Evolutionary conservation across 2,113 vertebrate genomes (phyloP), one percentile per base, ranked within the genome.

Genomic region (Platysternon megacephalum): DNA sequence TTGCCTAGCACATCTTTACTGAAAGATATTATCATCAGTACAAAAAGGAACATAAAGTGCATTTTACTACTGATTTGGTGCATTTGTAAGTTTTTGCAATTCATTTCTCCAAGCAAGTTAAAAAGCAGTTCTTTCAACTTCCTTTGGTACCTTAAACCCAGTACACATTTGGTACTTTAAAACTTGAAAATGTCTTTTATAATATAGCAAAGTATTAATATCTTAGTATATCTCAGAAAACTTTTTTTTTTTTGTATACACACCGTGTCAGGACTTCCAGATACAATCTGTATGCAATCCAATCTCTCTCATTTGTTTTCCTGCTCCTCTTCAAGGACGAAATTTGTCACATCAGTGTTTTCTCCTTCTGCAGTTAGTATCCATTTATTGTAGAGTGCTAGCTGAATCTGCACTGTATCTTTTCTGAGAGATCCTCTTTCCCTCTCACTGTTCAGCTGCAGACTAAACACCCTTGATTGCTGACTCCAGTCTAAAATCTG

Each of bases 381-480:
- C 97, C 98, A 91, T 94, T 76, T 11, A 55, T 12, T 0, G 94
- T 88, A 55, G 91, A 92, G 93, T 2, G 91, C 87, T 74, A 28
- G 93, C 52, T 26, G 95, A 55, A 94, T 56, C 88, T 13, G 95
- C 97, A 51, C 93, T 35, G 55, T 21, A 3, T 78, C 89, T 84
- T 78, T 55, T 80, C 80, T 13, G 48, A 2, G 85, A 11, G 93
- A 56, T 78, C 39, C 93, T 44, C 58, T 72, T 49, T 68, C 22
- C 85, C 82, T 86, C 7, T 26, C 88, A 68, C 91, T 84, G 94
- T 96, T 94, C 98, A 65, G 97, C 98, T 95, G 98, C 98, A 96
- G 98, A 98, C 98, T 98, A 85, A 97, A 94, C 98, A 86, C 96
- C 98, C 98, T 94, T 88, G 94, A 98, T 96, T 97, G 98, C 98